Percentiles rank a stretch among this genome's conserved stretches.
These are phyloP conservation scores for Alectoris magna DNA, from an alignment of 2,797 vertebrate species.

Conservation along the genomic window DNA sequence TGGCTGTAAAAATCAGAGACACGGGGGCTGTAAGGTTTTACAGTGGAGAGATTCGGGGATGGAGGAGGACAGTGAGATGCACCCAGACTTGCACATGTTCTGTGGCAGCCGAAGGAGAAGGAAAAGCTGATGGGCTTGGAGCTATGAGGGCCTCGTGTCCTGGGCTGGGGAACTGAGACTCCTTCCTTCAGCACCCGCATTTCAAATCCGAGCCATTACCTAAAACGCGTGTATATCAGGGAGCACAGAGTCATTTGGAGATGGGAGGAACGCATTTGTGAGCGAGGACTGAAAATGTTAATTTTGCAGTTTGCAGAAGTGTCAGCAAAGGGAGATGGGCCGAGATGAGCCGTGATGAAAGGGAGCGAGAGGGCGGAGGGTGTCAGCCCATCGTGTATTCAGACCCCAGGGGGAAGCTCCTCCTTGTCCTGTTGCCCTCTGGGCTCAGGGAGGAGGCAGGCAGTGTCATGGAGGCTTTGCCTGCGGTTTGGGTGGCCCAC, in stretches of 20 bases:
- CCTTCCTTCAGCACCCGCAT: background rate
- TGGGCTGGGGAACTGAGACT: background rate
- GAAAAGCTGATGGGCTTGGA: background rate
- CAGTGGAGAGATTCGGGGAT: rapidly evolving
- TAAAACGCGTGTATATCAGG: background rate
- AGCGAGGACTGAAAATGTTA: background rate
- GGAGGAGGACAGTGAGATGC: background rate
- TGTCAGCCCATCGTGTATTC: rapidly evolving
- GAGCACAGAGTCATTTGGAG: background rate
- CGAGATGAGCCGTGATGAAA: background rate
- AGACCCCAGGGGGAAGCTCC: background rate
- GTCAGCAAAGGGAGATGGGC: background rate
- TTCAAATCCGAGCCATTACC: background rate
- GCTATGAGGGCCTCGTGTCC: background rate
- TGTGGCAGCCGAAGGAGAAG: background rate
- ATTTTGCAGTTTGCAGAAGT: background rate
- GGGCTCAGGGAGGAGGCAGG: background rate
- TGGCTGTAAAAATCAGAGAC: background rate
- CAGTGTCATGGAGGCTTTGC: rapidly evolving
- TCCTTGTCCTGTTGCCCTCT: background rate
- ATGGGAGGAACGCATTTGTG: background rate
- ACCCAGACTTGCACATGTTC: background rate
- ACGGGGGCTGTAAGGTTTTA: background rate
- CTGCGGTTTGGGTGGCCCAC: background rate
- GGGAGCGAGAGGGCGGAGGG: background rate